Evolutionary conservation across 1,140 invertebrate species (phyloP), one percentile per base, ranked within the genome.

Genomic region (Stegodyphus dumicola): DNA sequence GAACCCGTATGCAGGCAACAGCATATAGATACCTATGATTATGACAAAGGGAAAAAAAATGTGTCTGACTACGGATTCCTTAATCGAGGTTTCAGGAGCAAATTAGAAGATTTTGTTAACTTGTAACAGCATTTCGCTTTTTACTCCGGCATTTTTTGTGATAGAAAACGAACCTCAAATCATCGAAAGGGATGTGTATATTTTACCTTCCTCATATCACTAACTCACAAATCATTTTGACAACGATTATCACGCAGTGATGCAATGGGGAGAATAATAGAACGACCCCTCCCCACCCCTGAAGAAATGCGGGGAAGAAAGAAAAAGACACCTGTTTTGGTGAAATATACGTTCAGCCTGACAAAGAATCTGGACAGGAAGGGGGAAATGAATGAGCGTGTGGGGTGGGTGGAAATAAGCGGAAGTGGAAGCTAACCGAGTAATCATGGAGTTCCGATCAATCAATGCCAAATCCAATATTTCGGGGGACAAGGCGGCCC

Each of bases 381-480:
- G 49, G 49, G 18, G 18, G 18, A 18, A 18, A 48, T 6, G 0
- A 52, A 11, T 73, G 49, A 52, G 53, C 17, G 70, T 17, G 51
- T 73, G 33, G 15, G 49, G 70, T n/a, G 49, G 49, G 53, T 60
- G 64, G 74, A 11, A 76, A 64, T 56, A 76, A 76, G 56, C 48
- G 56, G 56, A 60, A 64, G 15, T 75, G 73, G 73, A 51, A 15
- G 18, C 53, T 33, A 64, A 49, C n/a, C 74, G 53, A 60, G 56
- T 76, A 76, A 76, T 76, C 74, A 76, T 76, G 48, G 64, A 76
- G 49, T 76, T 49, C 74, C 74, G 15, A 76, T 76, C 74, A 56
- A 76, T 64, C 74, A 13, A 56, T 33, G 56, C 53, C 56, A 53
- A 49, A 76, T 76, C 49, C 74, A 56, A 76, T 76, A 76, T 76